Evolutionary conservation across 2,797 vertebrate genomes (phyloP).

Genomic region (Melopsittacus undulatus): DNA sequence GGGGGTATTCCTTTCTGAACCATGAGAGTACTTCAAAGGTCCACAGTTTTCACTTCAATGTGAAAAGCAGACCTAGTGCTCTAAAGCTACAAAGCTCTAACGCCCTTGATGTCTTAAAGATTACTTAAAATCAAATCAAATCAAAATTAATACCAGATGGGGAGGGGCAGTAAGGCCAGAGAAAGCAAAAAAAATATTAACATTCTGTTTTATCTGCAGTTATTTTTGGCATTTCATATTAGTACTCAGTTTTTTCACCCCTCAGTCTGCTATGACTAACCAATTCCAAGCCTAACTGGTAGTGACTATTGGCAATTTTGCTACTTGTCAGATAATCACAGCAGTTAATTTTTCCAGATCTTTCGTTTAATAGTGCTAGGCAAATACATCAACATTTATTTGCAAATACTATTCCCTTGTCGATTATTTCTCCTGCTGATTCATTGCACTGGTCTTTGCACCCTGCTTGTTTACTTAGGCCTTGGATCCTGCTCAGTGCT

Average conservation of each 20-base stretch:
- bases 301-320: constrained; percentile 44
- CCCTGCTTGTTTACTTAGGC: neutral
- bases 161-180: constrained; percentile 50
- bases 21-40: constrained; percentile 29
- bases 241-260: constrained; percentile 34
- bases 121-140: constrained; percentile 60
- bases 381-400: constrained; percentile 21
- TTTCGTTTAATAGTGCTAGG: neutral
- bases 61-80: constrained; percentile 48
- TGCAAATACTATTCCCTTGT: constrained; percentile 25
- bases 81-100: constrained; percentile 28
- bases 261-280: constrained; percentile 59
- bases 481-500: neutral
- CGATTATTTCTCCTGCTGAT: constrained; percentile 13
- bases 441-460: neutral
- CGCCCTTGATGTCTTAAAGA: constrained; percentile 39
- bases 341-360: constrained; percentile 47
- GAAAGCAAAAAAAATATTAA: neutral
- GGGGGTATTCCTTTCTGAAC: neutral
- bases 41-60: neutral
- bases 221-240: constrained; percentile 58
- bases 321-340: constrained; percentile 32
- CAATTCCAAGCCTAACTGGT: constrained; percentile 43
- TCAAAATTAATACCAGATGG: constrained; percentile 61
- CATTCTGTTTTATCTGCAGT: constrained; percentile 54